These are phyloP conservation scores for Ligdia adustata DNA, from an alignment of 2,888 invertebrate genomes.

Conservation along the genomic window DNA sequence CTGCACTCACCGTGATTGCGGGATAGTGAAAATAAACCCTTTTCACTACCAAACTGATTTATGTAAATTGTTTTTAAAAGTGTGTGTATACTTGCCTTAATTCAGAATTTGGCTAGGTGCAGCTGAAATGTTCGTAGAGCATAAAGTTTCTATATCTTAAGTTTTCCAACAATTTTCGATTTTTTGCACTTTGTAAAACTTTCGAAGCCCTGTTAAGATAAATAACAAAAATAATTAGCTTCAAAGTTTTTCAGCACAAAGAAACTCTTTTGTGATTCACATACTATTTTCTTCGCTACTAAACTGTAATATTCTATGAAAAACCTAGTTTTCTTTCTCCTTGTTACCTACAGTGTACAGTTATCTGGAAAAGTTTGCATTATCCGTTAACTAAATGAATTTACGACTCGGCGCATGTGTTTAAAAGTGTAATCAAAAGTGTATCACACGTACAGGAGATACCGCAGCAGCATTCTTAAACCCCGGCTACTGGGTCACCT, in stretches of 20 bases:
- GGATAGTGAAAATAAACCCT: slow-evolving; percentile 2
- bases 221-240: not conserved
- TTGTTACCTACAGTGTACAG: slow-evolving; percentile 1
- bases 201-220: too few relatives aligned
- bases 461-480: too few relatives aligned
- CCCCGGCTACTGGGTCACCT: too few relatives aligned
- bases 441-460: too few relatives aligned
- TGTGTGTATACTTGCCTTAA: too few relatives aligned
- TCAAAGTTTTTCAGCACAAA: not conserved
- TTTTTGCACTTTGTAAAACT: too few relatives aligned
- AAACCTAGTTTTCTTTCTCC: slow-evolving; percentile 6
- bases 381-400: slow-evolving; percentile 3
- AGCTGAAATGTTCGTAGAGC: too few relatives aligned
- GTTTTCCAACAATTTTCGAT: too few relatives aligned
- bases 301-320: not conserved
- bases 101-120: too few relatives aligned
- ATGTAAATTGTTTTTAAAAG: too few relatives aligned
- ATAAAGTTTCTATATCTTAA: too few relatives aligned
- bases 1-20: slow-evolving; percentile 17
- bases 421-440: not conserved
- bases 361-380: not conserved
- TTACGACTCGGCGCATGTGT: not conserved
- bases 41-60: not conserved
- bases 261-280: not conserved
- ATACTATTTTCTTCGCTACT: not conserved